Percentiles rank a stretch among this genome's conserved stretches.
These are phyloP conservation scores for Manacus vitellinus DNA, from an alignment of 2,113 vertebrate species.

Conservation along the genomic window DNA sequence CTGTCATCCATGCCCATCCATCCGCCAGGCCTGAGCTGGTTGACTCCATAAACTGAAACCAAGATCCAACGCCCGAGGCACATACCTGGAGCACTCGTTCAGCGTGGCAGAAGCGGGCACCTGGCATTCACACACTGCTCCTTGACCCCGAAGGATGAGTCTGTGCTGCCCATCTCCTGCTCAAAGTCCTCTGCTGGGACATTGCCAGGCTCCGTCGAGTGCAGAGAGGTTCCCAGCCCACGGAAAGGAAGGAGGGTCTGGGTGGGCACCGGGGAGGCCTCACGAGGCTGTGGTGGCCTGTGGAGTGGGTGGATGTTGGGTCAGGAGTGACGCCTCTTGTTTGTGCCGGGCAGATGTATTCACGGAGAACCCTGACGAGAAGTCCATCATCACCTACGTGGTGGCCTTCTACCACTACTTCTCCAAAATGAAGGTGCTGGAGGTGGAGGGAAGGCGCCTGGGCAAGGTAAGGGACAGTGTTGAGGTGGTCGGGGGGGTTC, in stretches of 20 bases:
- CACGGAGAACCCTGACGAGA: constrained; percentile 98
- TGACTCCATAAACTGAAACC: no score
- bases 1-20: neutral
- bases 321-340: rapidly evolving
- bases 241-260: neutral
- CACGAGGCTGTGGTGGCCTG: rapidly evolving
- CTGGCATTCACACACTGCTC: no score
- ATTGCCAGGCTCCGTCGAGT: neutral
- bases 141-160: constrained; percentile 93
- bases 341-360: constrained; percentile 83
- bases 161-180: no score
- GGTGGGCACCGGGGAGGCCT: neutral
- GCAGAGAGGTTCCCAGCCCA: neutral
- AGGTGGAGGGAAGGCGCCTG: constrained; percentile 93
- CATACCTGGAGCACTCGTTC: constrained; percentile 93
- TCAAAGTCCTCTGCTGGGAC: neutral
- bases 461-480: constrained; percentile 78
- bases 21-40: constrained; percentile 89
- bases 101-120: constrained; percentile 89
- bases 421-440: constrained; percentile 98
- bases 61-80: constrained; percentile 94
- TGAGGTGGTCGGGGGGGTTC: rapidly evolving
- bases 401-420: constrained; percentile 99
- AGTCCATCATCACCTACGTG: constrained; percentile 98
- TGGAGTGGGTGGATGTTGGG: neutral